Evolutionary conservation across 2,888 invertebrate genomes (phyloP).

Genomic region (Epistrophe grossulariae): DNA sequence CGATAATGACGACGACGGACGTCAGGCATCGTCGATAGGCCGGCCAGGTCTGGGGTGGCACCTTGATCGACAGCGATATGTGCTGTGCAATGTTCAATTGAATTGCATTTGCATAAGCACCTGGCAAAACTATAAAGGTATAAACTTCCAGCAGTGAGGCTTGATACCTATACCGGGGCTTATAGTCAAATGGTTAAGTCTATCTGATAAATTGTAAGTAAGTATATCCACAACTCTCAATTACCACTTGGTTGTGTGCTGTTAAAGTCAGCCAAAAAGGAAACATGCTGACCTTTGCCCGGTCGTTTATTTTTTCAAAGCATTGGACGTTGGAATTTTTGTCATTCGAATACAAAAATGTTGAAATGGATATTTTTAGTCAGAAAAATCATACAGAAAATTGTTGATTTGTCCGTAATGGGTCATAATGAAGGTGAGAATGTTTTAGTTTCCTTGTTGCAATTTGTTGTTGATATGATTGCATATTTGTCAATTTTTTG

Average conservation of each 20-base stretch:
- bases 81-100: constrained; percentile 47
- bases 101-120: constrained; percentile 65
- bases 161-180: constrained; percentile 18
- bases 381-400: constrained; percentile 28
- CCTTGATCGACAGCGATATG: constrained; percentile 65
- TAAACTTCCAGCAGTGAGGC: neutral
- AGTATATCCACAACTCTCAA: constrained; percentile 26
- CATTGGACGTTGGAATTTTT: constrained; percentile 33
- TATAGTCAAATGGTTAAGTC: neutral
- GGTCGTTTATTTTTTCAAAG: neutral
- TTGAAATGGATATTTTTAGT: constrained; percentile 50
- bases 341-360: constrained; percentile 39
- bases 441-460: constrained; percentile 31
- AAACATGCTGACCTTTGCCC: constrained; percentile 71
- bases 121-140: constrained; percentile 40
- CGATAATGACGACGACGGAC: constrained; percentile 1
- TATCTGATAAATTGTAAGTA: neutral
- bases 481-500: constrained; percentile 1
- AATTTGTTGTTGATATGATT: constrained; percentile 22
- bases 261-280: constrained; percentile 44
- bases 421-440: constrained; percentile 28
- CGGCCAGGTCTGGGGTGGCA: constrained; percentile 47
- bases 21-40: neutral
- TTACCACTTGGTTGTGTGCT: constrained; percentile 34
- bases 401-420: constrained; percentile 23